These are phyloP conservation scores for Agonopterix heracliana DNA, from an alignment of 2,888 invertebrate genomes.

Conservation along the genomic window DNA sequence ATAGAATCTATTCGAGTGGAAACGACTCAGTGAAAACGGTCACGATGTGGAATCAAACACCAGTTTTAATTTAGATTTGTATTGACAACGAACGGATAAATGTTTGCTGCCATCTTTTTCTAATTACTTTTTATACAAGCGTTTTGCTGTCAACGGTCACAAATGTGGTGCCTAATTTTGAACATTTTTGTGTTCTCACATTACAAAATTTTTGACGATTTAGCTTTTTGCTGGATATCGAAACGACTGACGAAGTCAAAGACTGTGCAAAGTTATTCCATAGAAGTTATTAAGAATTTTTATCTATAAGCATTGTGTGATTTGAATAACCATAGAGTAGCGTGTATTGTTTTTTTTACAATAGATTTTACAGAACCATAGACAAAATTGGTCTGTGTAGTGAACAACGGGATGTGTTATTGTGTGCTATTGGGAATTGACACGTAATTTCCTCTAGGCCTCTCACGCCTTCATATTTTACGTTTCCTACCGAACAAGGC, in stretches of 20 bases:
- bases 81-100: slow-evolving; percentile 38
- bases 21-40: slow-evolving; percentile 10
- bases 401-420: no score
- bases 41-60: slow-evolving; percentile 10
- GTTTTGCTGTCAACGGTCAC: slow-evolving; percentile 15
- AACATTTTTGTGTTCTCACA: slow-evolving; percentile 23
- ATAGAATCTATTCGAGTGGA: no score
- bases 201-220: slow-evolving; percentile 15
- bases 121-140: slow-evolving; percentile 14
- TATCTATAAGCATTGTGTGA: slow-evolving; percentile 49
- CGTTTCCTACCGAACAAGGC: no score
- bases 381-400: no score
- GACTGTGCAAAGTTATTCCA: slow-evolving; percentile 42
- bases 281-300: slow-evolving; percentile 26
- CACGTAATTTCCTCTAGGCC: no score
- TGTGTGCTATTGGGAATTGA: no score
- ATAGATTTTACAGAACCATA: slow-evolving; percentile 7
- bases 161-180: slow-evolving; percentile 46
- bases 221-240: slow-evolving; percentile 23
- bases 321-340: slow-evolving; percentile 47
- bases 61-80: slow-evolving; percentile 10
- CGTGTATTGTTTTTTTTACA: slow-evolving; percentile 19
- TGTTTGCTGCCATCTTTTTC: slow-evolving; percentile 34
- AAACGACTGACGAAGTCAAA: slow-evolving; percentile 39
- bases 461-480: no score